A percentile compares a stretch with the other conserved stretches of the same genome.
phyloP scores from a whole-genome alignment of 2,113 vertebrate species.

The Bothrops jararaca region DNA sequence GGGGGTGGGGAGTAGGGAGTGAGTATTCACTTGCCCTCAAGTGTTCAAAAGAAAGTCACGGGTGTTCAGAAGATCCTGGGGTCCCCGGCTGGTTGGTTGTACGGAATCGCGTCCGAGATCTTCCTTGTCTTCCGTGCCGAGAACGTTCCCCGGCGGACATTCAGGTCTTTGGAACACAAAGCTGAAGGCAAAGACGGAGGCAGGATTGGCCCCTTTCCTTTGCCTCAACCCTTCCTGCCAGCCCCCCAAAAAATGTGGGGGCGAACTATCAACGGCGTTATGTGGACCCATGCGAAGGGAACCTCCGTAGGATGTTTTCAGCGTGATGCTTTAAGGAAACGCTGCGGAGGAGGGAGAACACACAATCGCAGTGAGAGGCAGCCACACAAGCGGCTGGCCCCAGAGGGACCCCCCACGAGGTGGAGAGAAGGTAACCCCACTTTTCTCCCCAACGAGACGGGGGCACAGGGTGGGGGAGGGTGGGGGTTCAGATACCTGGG shows the following conservation, averaged over 20 bases:
- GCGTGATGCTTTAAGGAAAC: slow-evolving; percentile 92
- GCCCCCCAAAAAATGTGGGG: neutral
- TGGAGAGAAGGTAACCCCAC: too few relatives aligned
- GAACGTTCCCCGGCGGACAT: slow-evolving; percentile 23
- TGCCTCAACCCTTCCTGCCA: neutral
- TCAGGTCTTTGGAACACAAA: neutral
- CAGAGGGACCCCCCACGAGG: too few relatives aligned
- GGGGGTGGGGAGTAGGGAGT: too few relatives aligned
- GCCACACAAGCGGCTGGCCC: neutral
- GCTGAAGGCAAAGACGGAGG: neutral
- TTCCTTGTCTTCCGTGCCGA: slow-evolving; percentile 32
- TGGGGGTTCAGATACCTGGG: neutral
- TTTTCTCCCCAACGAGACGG: neutral
- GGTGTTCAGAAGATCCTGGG: slow-evolving; percentile 11
- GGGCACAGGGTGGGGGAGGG: neutral
- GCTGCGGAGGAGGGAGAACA: slow-evolving; percentile 71
- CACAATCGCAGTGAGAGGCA: neutral
- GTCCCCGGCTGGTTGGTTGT: neutral
- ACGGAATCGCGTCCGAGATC: slow-evolving; percentile 30
- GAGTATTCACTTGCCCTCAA: neutral
- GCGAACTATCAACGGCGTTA: slow-evolving; percentile 80
- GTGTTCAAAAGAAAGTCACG: neutral
- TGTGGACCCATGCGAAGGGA: slow-evolving; percentile 79
- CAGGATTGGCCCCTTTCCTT: neutral
- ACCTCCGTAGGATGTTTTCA: slow-evolving; percentile 80